Percentiles rank a stretch among this genome's conserved stretches.
Conservation (phyloP, 2,113 vertebrate species). For the Haemorhous mexicanus region DNA sequence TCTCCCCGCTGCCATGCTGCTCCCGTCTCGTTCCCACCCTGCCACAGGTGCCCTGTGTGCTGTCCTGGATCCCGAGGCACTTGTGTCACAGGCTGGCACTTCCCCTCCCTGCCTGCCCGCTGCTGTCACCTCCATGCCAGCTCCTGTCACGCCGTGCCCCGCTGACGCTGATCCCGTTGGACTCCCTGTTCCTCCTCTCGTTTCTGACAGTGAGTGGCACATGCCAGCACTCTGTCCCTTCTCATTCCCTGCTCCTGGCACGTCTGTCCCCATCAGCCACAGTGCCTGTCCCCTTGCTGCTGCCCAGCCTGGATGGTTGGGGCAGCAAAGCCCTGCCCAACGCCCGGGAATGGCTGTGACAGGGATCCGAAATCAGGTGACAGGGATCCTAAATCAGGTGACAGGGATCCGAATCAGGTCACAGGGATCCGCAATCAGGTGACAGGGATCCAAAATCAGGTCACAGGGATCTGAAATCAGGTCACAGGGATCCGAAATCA, state of each 20-base stretch:
- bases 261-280: neutral
- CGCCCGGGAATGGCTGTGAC: neutral
- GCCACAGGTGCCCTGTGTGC: neutral
- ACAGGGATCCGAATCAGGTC: neutral
- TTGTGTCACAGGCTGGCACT: neutral
- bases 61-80: neutral
- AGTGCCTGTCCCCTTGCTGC: neutral
- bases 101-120: neutral
- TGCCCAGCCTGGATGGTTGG: neutral
- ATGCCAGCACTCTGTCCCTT: neutral
- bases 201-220: neutral
- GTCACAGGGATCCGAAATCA: neutral
- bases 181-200: rapidly evolving
- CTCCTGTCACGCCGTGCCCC: neutral
- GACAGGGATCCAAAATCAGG: neutral
- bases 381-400: neutral
- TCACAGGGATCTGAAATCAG: neutral
- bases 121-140: neutral
- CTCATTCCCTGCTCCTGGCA: neutral
- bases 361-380: neutral
- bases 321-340: neutral
- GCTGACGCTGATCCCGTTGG: neutral
- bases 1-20: rapidly evolving
- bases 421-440: neutral
- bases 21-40: rapidly evolving